Evolutionary conservation across 2,113 vertebrate genomes (phyloP).

Genomic region (Melospiza georgiana): DNA sequence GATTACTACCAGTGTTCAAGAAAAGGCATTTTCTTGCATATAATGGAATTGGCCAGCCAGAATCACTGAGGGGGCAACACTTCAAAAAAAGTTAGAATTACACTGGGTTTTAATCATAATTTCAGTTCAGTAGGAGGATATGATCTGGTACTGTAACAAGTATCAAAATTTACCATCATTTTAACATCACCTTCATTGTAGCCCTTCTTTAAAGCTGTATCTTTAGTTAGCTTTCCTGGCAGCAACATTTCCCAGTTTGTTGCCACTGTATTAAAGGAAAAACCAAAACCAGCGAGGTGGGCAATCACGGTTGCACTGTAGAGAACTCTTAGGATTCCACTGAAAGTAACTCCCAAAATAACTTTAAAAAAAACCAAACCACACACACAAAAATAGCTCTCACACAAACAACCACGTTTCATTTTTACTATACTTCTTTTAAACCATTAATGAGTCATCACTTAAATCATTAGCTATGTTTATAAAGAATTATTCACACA

Average conservation of each 20-base stretch:
- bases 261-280: not conserved
- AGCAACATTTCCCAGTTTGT: not conserved
- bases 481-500: slow-evolving; percentile 43
- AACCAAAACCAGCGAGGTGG: not conserved
- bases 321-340: not conserved
- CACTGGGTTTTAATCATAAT: not conserved
- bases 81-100: not conserved
- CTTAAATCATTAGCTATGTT: slow-evolving; percentile 53
- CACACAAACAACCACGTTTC: slow-evolving; percentile 11
- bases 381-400: not conserved
- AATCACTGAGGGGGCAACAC: not conserved
- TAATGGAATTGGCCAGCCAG: not conserved
- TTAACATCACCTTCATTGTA: not conserved
- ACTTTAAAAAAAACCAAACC: not conserved
- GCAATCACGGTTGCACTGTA: accelerated
- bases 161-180: not conserved
- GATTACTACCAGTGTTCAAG: not conserved
- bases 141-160: not conserved
- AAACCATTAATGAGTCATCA: slow-evolving; percentile 60
- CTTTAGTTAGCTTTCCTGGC: not conserved
- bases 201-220: not conserved
- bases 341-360: slow-evolving; percentile 5
- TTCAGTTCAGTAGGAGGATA: not conserved
- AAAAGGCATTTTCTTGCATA: not conserved
- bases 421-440: slow-evolving; percentile 48